Evolutionary conservation across 2,888 invertebrate genomes (phyloP).

Genomic region (Bellardia bayeri): DNA sequence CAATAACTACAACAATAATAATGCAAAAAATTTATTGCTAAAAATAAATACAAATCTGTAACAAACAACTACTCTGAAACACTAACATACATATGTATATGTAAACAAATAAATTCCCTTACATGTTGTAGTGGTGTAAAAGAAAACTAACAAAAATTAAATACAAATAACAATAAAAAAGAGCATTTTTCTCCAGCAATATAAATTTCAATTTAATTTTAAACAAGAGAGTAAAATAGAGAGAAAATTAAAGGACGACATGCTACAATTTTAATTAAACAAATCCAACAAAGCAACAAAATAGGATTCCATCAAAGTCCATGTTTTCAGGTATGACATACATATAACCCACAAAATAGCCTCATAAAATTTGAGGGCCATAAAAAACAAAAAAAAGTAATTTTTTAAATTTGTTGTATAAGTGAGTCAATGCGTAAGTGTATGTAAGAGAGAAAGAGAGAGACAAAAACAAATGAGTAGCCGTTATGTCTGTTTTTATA

Average conservation of each 20-base stretch:
- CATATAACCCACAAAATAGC: background rate
- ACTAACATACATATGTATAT: no score
- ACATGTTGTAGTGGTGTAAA: background rate
- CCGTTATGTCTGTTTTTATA: background rate
- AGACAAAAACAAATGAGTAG: background rate
- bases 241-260: constrained; percentile 65
- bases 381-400: background rate
- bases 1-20: constrained; percentile 10
- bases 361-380: background rate
- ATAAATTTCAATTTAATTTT: background rate
- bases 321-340: constrained; percentile 78
- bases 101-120: background rate
- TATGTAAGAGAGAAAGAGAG: background rate
- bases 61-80: constrained; percentile 7
- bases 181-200: background rate
- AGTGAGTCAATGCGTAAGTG: background rate
- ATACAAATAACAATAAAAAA: background rate
- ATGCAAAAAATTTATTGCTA: constrained; percentile 19
- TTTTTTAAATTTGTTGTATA: background rate
- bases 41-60: background rate
- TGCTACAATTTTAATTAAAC: constrained; percentile 62
- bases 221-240: constrained; percentile 25
- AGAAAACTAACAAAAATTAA: constrained; percentile 12
- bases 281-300: constrained; percentile 73
- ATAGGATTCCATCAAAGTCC: constrained; percentile 78